Evolutionary conservation across 2,888 invertebrate genomes (phyloP).

Genomic region (Mimumesa dahlbomi): DNA sequence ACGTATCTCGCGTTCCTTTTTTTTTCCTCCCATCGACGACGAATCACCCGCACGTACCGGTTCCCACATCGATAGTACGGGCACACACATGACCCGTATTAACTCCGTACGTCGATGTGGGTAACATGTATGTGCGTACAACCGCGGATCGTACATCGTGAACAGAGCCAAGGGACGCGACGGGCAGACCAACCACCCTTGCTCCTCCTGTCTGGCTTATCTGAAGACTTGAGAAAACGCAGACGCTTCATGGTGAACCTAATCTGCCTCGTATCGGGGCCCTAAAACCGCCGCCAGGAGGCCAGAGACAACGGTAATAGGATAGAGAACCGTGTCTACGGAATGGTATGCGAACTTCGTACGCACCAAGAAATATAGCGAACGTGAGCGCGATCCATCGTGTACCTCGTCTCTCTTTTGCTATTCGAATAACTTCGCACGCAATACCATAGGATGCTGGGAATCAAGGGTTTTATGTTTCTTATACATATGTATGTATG

Average conservation of each 20-base stretch:
- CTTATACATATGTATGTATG: too few relatives aligned
- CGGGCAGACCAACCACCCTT: conserved; percentile 45
- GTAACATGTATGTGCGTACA: not conserved
- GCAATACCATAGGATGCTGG: too few relatives aligned
- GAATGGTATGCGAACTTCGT: conserved; percentile 30
- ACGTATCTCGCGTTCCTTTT: too few relatives aligned
- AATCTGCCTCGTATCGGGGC: conserved; percentile 64
- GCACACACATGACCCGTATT: conserved; percentile 12
- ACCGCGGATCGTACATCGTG: conserved; percentile 6
- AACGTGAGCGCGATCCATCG: not conserved
- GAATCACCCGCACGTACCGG: not conserved
- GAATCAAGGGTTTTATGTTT: too few relatives aligned
- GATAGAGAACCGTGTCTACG: conserved; percentile 27
- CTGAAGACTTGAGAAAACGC: conserved; percentile 67
- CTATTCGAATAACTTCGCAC: not conserved
- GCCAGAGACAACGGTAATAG: conserved; percentile 63
- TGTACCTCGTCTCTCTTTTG: not conserved
- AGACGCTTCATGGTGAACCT: conserved; percentile 62
- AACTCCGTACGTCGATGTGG: conserved; percentile 20
- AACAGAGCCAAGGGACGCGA: conserved; percentile 31
- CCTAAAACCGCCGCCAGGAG: conserved; percentile 62
- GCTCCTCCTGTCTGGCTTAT: conserved; percentile 53
- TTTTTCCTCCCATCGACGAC: too few relatives aligned
- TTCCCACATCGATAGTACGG: not conserved
- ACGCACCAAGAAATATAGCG: conserved; percentile 17